A percentile compares a stretch with the other conserved stretches of the same genome.
These are phyloP conservation scores for Pseudopleuronectes americanus DNA, from an alignment of 2,797 vertebrate genomes.

Conservation along the genomic window DNA sequence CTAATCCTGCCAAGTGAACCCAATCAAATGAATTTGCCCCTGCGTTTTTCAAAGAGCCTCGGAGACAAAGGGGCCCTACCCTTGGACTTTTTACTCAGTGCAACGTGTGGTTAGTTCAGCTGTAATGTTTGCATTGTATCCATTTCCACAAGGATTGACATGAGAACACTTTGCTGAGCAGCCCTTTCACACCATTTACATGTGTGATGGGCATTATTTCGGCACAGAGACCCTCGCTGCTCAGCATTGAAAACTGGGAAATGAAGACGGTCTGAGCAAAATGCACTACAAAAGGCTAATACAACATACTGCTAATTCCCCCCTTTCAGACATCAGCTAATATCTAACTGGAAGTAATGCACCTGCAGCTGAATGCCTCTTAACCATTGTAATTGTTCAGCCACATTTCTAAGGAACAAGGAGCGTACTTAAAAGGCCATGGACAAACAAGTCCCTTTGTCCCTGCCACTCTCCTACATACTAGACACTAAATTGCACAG, in stretches of 20 bases:
- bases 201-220: conserved; percentile 98
- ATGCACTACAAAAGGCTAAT: conserved; percentile 99
- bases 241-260: conserved; percentile 99
- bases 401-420: conserved; percentile 90
- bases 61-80: conserved; percentile 89
- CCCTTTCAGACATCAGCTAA: conserved; percentile 96
- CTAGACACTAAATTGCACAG: conserved; percentile 89
- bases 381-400: conserved; percentile 91
- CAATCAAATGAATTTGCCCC: conserved; percentile 99
- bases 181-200: conserved; percentile 99
- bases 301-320: conserved; percentile 98
- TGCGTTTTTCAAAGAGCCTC: conserved; percentile 86
- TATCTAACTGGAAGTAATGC: conserved; percentile 98
- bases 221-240: conserved; percentile 97
- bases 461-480: conserved; percentile 81
- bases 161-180: conserved; percentile 99
- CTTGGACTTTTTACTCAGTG: conserved; percentile 95
- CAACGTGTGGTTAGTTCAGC: conserved; percentile 98
- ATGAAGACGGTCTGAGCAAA: conserved; percentile 99
- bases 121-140: conserved; percentile 99
- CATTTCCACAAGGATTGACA: conserved; percentile 99
- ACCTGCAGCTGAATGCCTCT: conserved; percentile 99
- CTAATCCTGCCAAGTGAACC: conserved; percentile 99
- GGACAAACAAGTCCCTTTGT: conserved; percentile 94
- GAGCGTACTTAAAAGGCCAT: conserved; percentile 86